Evolutionary conservation across 2,113 vertebrate genomes (phyloP).

Genomic region (Microcebus jonahi): DNA sequence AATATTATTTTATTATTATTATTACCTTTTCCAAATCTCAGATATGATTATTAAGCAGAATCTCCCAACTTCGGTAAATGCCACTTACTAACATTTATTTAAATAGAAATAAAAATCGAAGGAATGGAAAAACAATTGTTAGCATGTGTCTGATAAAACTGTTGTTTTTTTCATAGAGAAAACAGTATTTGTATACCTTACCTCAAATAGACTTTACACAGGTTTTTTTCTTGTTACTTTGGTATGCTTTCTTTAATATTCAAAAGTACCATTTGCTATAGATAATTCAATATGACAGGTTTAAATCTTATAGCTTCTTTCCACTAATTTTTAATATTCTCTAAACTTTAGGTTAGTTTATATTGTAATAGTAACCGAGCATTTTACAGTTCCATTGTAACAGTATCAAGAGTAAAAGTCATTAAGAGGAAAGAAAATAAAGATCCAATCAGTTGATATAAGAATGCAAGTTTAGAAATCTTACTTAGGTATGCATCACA

Average conservation of each 20-base stretch:
- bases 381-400: neutral
- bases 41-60: neutral
- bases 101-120: constrained; percentile 51
- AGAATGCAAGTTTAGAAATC: neutral
- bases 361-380: neutral
- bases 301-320: neutral
- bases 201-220: constrained; percentile 48
- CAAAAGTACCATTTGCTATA: constrained; percentile 32
- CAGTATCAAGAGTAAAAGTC: neutral
- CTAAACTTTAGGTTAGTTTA: neutral
- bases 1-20: no score
- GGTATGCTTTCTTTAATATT: constrained; percentile 46
- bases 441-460: neutral
- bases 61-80: constrained; percentile 21
- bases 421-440: neutral
- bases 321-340: neutral
- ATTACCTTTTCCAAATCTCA: constrained; percentile 11
- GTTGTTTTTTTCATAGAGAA: constrained; percentile 7
- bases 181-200: constrained; percentile 25
- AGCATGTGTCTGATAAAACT: neutral
- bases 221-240: constrained; percentile 26
- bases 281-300: constrained; percentile 60
- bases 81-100: constrained; percentile 23
- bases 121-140: neutral
- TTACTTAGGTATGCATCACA: neutral